Base-by-base conservation (phyloP, 2,888 invertebrate genomes). In the Neoascia interrupta region DNA sequence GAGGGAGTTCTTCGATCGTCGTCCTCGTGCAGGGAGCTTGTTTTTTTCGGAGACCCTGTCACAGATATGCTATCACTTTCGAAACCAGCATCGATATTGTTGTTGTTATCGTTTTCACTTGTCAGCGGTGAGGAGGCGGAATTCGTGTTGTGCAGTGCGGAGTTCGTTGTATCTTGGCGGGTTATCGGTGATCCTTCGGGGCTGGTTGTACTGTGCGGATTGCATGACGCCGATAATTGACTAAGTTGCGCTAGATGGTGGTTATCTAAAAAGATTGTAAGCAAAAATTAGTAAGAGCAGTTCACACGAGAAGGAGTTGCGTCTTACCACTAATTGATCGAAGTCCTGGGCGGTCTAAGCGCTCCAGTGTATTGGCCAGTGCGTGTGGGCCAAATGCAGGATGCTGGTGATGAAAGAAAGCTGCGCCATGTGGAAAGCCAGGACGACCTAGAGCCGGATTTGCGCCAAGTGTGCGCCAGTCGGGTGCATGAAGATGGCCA, bases 191-290 rank as follows among this genome's bases (percentile, higher is more conserved):
- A 93, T 45, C 90, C 91, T 83, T 92, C 92, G 0, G 93, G 93
- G 81, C 93, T 93, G 16, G 93, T 93, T 39, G 93, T 93, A 86
- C 93, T 93, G 84, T 93, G 93, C 28, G 93, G 92, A 84, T 89
- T 90, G 90, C 90, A 91, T 31, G 74, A 74, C 13, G 85, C 83
- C 13, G 85, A 85, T 84, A 87, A 83, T 82, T 86, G 86, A 82
- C 84, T 84, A 36, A 86, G 76, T 68, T 86, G 86, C 11, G 83
- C 82, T 61, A 85, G 82, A 39, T 84, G 87, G 68, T 85, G 86
- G 54, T 86, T 82, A 69, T 83, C 84, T 84, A 41, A 8, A 15
- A 43, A 69, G 10, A 19, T 5, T 11, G n/a, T 6, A 1, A 2
- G 2, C 3, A n/a, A 16, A 13, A 3, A 28, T 16, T 26, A 16